Percentiles rank a stretch among this genome's conserved stretches.
These are phyloP conservation scores for Pycnonotus jocosus DNA, from an alignment of 2,113 vertebrate genomes.

Conservation along the genomic window DNA sequence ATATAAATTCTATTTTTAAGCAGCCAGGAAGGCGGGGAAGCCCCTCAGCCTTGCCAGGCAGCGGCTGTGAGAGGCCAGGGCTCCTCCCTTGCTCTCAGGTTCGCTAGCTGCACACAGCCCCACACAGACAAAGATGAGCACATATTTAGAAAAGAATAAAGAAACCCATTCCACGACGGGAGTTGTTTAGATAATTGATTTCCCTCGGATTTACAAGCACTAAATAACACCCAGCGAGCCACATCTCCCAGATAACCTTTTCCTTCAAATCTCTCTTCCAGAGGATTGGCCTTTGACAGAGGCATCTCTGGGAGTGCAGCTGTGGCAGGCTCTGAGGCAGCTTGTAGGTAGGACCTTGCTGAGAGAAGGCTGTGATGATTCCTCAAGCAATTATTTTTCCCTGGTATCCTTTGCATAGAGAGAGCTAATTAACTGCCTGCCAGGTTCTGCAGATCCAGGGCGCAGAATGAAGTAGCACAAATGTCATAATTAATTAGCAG, in stretches of 20 bases:
- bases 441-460: background rate
- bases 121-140: background rate
- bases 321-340: background rate
- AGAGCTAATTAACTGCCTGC: constrained; percentile 56
- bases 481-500: constrained; percentile 59
- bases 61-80: fast-evolving
- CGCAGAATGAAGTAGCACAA: constrained; percentile 2
- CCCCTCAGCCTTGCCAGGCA: background rate
- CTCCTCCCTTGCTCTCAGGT: background rate
- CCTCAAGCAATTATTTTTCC: constrained; percentile 48
- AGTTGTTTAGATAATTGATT: constrained; percentile 51
- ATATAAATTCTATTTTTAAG: fast-evolving
- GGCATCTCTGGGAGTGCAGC: background rate
- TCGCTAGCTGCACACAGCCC: background rate
- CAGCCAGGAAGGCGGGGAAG: fast-evolving
- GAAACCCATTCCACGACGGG: background rate
- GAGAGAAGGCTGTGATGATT: background rate
- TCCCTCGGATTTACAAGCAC: constrained; percentile 30
- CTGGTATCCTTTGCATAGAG: constrained; percentile 10
- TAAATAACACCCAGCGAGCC: background rate
- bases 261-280: constrained; percentile 14
- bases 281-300: constrained; percentile 33
- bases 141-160: constrained; percentile 7
- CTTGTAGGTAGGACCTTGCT: constrained; percentile 1
- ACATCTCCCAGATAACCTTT: constrained; percentile 11